A percentile compares a stretch with the other conserved stretches of the same genome.
These are phyloP conservation scores for Eubasilissa regina DNA, from an alignment of 1,140 invertebrate genomes.

Conservation along the genomic window DNA sequence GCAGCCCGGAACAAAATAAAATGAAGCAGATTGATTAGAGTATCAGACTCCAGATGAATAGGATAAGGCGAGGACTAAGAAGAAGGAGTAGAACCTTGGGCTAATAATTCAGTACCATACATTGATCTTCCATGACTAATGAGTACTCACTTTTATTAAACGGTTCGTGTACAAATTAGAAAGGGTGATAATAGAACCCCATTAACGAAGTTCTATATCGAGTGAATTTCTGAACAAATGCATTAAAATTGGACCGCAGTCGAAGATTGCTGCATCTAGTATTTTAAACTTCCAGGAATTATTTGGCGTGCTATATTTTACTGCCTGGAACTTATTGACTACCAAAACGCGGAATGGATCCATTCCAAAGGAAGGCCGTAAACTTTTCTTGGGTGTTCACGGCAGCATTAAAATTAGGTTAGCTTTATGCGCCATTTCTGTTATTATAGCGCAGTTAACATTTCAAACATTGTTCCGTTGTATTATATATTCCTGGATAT, in stretches of 20 bases:
- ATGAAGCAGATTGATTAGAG: no score
- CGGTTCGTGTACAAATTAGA: no score
- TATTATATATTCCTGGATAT: no score
- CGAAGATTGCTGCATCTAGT: constrained; percentile 11
- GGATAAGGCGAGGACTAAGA: no score
- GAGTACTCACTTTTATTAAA: no score
- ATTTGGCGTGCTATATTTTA: constrained; percentile 49
- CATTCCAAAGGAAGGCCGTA: constrained; percentile 38
- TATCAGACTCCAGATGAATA: no score
- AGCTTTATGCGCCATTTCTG: constrained; percentile 45
- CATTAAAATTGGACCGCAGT: constrained; percentile 7
- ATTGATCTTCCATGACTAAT: no score
- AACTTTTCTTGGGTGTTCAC: constrained; percentile 43
- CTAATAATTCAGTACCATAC: no score
- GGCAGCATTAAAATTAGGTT: constrained; percentile 51
- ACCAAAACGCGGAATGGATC: constrained; percentile 37
- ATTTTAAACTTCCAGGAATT: constrained; percentile 49
- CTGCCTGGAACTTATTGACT: constrained; percentile 51
- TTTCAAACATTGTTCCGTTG: background rate
- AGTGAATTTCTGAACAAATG: background rate
- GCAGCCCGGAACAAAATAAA: no score
- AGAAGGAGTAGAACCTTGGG: no score
- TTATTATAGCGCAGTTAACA: constrained; percentile 6
- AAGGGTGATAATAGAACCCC: background rate
- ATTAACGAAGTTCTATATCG: constrained; percentile 4